These are phyloP conservation scores for Leptinotarsa tumamoca DNA, from an alignment of 2,888 invertebrate genomes.

Conservation along the genomic window DNA sequence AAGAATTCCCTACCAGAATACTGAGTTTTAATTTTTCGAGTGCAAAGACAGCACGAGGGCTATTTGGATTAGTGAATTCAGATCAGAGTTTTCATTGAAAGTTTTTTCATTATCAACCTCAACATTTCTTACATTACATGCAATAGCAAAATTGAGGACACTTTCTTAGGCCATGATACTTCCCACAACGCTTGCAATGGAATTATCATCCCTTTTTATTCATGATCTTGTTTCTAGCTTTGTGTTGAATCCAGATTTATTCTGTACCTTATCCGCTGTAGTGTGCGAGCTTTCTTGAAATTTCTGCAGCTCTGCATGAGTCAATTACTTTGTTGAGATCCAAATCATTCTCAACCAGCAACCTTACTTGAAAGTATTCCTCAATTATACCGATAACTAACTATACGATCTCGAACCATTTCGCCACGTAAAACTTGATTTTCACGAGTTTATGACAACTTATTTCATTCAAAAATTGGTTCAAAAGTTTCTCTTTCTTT, in stretches of 20 bases:
- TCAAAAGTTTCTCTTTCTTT: conserved; percentile 23
- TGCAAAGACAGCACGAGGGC: too few relatives aligned
- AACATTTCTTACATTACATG: too few relatives aligned
- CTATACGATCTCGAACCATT: conserved; percentile 5
- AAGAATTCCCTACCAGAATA: too few relatives aligned
- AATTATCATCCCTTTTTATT: too few relatives aligned
- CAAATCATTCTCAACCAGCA: conserved; percentile 12
- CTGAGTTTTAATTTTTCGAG: too few relatives aligned
- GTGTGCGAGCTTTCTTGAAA: conserved; percentile 11
- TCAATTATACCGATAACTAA: conserved; percentile 18
- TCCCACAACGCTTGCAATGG: too few relatives aligned
- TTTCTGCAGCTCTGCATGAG: conserved; percentile 20
- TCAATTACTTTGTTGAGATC: conserved; percentile 17
- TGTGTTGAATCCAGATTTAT: not conserved
- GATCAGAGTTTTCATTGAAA: too few relatives aligned
- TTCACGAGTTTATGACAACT: conserved; percentile 5
- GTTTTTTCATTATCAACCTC: too few relatives aligned
- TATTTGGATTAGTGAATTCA: too few relatives aligned
- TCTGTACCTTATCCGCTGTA: conserved; percentile 9
- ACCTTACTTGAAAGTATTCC: conserved; percentile 5
- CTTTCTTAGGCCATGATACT: too few relatives aligned
- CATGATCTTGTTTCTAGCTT: too few relatives aligned
- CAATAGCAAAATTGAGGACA: too few relatives aligned
- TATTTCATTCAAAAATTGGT: conserved; percentile 17
- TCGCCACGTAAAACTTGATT: not conserved